Evolutionary conservation across 2,888 invertebrate genomes (phyloP), one percentile per base, ranked within the genome.

Genomic region (Quadroppia sp.): DNA sequence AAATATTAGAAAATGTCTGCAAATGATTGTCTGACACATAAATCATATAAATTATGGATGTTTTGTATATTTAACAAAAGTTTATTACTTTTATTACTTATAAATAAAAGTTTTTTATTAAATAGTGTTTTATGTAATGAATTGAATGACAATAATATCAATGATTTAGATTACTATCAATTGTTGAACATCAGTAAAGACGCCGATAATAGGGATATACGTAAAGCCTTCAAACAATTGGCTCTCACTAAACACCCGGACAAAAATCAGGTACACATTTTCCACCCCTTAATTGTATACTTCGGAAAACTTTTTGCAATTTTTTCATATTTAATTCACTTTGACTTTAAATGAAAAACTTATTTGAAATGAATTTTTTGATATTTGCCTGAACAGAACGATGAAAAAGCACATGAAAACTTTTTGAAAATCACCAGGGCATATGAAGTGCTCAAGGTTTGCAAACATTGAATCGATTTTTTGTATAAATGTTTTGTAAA

Each of bases 341-440:
- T 40, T 40, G 40, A 40, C 6, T 13, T 40, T 40, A 6, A 40
- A 40, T 40, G 6, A 40, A 40, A 40, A 40, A 9, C 40, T 9
- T 40, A 9, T 40, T 40, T 40, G 23, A 45, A 30, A 59, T 56
- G 20, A 20, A n/a, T 23, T 45, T 71, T 23, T 61, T 59, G 2
- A 1, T 56, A 23, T 71, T 20, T 17, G 64, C 74, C 23, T 56
- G 17, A 1, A 30, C 15, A 92, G 91, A 88, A 89, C 81, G 88
- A 89, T 82, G 86, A 87, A 74, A 85, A 88, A 71, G 89, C 90
- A 11, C 89, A 91, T 81, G 87, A 88, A 61, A 88, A 87, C 77
- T 94, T 94, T 81, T 82, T 92, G 32, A 87, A 88, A 83, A 86
- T 93, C 67, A 90, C 90, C 70, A 87, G 89, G 80, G 93, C 92